Evolutionary conservation across 2,888 invertebrate species (phyloP).

Genomic region (Pantelozetes paolii): DNA sequence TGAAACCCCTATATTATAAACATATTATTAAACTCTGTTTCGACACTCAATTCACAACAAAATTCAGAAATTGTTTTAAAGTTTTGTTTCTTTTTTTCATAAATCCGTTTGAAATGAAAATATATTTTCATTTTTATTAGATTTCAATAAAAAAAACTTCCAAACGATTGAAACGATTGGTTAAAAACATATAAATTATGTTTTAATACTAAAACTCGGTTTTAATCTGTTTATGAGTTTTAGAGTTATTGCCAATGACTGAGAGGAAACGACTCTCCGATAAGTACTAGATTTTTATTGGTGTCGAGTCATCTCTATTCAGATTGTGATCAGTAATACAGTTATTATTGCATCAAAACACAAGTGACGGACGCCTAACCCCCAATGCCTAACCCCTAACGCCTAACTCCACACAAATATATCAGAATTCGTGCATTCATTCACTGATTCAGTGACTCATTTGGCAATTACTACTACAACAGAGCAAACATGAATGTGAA

Average conservation of each 20-base stretch:
- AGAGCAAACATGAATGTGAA: neutral
- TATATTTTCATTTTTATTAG: neutral
- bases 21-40: neutral
- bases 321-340: neutral
- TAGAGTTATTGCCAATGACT: neutral
- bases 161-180: neutral
- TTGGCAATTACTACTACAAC: neutral
- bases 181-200: neutral
- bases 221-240: neutral
- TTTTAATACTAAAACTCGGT: neutral
- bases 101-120: neutral
- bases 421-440: neutral
- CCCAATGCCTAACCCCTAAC: too few relatives aligned
- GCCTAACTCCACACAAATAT: neutral
- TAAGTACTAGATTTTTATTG: neutral
- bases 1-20: neutral
- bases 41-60: neutral
- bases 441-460: neutral
- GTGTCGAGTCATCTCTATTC: constrained; percentile 6
- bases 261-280: neutral
- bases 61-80: neutral
- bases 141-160: neutral
- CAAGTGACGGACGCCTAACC: too few relatives aligned
- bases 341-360: neutral
- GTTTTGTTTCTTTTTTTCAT: neutral